Evolutionary conservation across 2,888 invertebrate genomes (phyloP).

Genomic region (Drosophila leonis): DNA sequence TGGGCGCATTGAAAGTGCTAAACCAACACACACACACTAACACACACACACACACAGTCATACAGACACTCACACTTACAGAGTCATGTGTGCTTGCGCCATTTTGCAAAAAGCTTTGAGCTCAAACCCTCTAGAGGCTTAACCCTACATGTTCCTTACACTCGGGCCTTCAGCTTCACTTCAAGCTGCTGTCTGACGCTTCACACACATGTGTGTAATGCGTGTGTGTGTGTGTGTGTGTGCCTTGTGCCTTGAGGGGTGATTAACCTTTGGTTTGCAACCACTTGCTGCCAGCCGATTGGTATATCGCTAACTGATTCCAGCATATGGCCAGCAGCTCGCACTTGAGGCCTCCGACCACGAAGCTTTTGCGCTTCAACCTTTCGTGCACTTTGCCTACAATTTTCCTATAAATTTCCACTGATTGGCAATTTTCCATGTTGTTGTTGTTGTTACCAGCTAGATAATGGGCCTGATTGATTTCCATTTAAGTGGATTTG

Average conservation of each 20-base stretch:
- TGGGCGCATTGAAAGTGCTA: slow-evolving; percentile 68
- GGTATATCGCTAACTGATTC: slow-evolving; percentile 54
- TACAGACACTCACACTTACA: not conserved
- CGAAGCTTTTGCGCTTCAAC: slow-evolving; percentile 19
- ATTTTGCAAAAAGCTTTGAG: slow-evolving; percentile 71
- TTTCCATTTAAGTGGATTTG: slow-evolving; percentile 69
- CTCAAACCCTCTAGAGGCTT: slow-evolving; percentile 45
- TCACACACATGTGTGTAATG: slow-evolving; percentile 14
- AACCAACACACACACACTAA: slow-evolving; percentile 14
- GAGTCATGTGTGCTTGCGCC: slow-evolving; percentile 48
- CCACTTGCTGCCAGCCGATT: slow-evolving; percentile 61
- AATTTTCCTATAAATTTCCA: slow-evolving; percentile 41
- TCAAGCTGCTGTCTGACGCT: slow-evolving; percentile 33
- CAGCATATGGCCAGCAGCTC: slow-evolving; percentile 45
- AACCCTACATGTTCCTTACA: slow-evolving; percentile 33
- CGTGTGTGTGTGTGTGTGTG: not conserved
- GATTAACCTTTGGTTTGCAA: slow-evolving; percentile 75
- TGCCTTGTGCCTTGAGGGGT: slow-evolving; percentile 62
- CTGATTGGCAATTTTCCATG: slow-evolving; percentile 49
- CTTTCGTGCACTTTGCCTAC: slow-evolving; percentile 41
- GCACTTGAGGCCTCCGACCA: slow-evolving; percentile 1
- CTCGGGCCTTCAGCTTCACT: slow-evolving; percentile 20
- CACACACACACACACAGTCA: slow-evolving; percentile 1
- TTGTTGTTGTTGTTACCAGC: slow-evolving; percentile 36
- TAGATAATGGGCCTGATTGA: slow-evolving; percentile 71